Base-by-base conservation (phyloP, 2,797 vertebrate species). In the Gambelia wislizenii region DNA sequence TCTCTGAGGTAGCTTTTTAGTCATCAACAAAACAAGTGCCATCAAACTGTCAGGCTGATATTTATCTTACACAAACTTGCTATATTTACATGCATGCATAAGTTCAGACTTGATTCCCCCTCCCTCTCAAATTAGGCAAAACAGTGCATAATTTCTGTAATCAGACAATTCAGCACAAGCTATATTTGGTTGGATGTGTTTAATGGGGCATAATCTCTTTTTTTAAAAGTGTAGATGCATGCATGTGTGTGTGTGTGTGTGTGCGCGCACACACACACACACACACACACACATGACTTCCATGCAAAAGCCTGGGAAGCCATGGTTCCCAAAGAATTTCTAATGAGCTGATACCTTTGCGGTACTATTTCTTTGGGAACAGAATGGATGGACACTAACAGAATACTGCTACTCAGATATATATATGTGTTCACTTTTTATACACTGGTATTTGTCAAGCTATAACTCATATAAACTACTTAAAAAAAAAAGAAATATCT, bases 1-100 rank as follows among this genome's bases (percentile, higher is more conserved):
- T 78, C 84, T 87, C 83, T 67, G 44, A 14, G 2, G 12, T 79
- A 61, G 9, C 0, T 52, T 93, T 92, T 93, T 90, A 93, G 81
- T 83, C 84, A 52, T 86, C 84, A 92, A 92, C 67, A 83, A 89
- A n/a, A 77, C 33, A 42, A 89, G 61, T 90, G 27, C 22, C 89
- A 91, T 89, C 59, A 61, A 80, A 80, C 39, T 80, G 25, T 86
- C 87, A 83, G 70, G 42, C 49, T 80, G 49, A 16, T 64, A 49
- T 47, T 84, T 85, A 92, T 80, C 83, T 92, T 89, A 33, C 7
- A 27, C 25, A 18, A 25, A 42, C 4, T 92, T 90, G 84, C 4
- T 56, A 20, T n/a, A 74, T n/a, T 0, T 86, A 25, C 64, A 42
- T 77, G 61, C 42, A 76, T 33, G 9, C 20, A 64, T 87, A 64